Evolutionary conservation across 2,797 vertebrate genomes (phyloP), one percentile per base, ranked within the genome.

Genomic region (Mormyrus hasselquistii): DNA sequence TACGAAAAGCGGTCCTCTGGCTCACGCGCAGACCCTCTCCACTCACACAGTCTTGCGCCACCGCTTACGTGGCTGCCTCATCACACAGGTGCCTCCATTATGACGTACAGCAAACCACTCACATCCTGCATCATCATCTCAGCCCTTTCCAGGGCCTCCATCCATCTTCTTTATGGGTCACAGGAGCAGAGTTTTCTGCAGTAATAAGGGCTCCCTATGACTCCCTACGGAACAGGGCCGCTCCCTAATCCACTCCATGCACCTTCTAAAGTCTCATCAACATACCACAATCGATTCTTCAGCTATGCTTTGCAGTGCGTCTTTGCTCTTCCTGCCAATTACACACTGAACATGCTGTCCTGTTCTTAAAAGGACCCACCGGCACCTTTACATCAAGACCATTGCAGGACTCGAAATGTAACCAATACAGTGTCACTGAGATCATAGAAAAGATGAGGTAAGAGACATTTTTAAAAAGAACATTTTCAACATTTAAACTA

Each of bases 31-130:
- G 87, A 85, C 10, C 62, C 38, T 73, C 88, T 25, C 91, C 90
- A 90, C 93, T 91, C 93, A 90, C 90, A 93, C 50, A 52, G 12
- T 14, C 50, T 57, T 57, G 53, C n/a, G 8, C n/a, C 57, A 22
- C n/a, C 59, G n/a, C 86, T 87, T 84, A 59, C 86, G 79, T 85
- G 14, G 0, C 9, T 16, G 19, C 57, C 19, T 14, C 9, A 86
- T 2, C n/a, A 38, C 44, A 57, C 88, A 22, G 29, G 47, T n/a
- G 19, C n/a, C 12, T 83, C 8, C 88, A 3, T 5, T 7, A 2
- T 87, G 14, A 62, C 1, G 7, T 7, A 59, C 7, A 4, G n/a
- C 57, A 22, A 59, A 59, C 57, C n/a, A 2, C 57, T 59, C n/a
- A 22, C 49, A 87, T 19, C 16, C 62, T 59, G 34, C 16, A 38